Base-by-base conservation (phyloP, 30 jellyfish, hydroid and myxozoan species). In the Mastigias papua region DNA sequence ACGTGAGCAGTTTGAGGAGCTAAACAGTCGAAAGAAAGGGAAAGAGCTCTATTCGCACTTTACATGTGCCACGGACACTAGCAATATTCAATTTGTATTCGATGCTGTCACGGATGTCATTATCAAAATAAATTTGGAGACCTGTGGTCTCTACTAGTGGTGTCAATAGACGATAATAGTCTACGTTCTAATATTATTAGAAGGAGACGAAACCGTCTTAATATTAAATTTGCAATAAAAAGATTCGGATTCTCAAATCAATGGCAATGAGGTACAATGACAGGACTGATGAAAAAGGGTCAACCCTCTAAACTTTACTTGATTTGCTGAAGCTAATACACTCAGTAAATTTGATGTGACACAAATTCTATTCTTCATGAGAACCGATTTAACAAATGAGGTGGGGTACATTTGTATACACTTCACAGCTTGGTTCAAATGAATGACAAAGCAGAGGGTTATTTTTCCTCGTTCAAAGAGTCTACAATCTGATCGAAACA, bases 51-150 rank as follows among this genome's bases (percentile, higher is more conserved):
- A 71, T 31, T n/a, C 89, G 16, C 82, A 70, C 29, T 76, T 76
- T 73, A 86, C 95, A 0, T 86, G 95, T 46, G 95, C 95, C 2
- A 86, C 95, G 19, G 88, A 86, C 78, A 86, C 95, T 31, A 69
- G 74, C 20, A 76, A 75, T 30, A 86, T 86, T 25, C 89, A 86
- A 54, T 32, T 65, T 34, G 91, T 81, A 27, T 63, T 69, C 23
- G 76, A 69, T 57, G 48, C 70, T 28, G 91, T 64, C 19, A 46
- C 74, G 20, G 83, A 81, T 34, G 70, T 63, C 57, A 69, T 81
- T 48, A 89, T 94, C 87, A 89, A 90, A 87, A 86, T 84, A 88
- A 94, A 94, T 72, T 51, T 94, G 86, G 82, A 90, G 86, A 94
- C 80, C 84, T 81, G 93, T 30, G 99, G 99, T 23, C 87, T 94